phyloP scores from a whole-genome alignment of 92 coral and sea anemone genomes.

The Phenganax stokvisi region DNA sequence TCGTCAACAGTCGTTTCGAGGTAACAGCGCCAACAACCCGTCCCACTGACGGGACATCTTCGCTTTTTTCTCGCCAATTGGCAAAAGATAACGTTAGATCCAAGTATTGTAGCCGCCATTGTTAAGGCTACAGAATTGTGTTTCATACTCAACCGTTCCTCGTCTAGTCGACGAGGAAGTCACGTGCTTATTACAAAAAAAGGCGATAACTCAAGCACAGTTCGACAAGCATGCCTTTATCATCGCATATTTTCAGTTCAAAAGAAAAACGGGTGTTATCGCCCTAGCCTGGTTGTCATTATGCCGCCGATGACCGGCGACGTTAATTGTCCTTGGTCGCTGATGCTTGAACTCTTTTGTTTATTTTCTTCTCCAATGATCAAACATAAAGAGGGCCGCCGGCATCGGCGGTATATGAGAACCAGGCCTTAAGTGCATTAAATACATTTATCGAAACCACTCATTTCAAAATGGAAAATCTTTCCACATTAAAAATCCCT shows the following conservation, averaged over 20 bases:
- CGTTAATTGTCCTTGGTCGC: too few species aligned
- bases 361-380: too few species aligned
- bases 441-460: too few species aligned
- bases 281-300: too few species aligned
- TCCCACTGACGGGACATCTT: not conserved
- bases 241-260: not conserved
- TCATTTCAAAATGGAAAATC: too few species aligned
- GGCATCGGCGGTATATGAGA: too few species aligned
- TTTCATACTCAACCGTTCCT: slow-evolving; percentile 3
- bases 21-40: not conserved
- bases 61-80: not conserved
- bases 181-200: not conserved
- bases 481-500: too few species aligned
- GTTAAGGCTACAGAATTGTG: slow-evolving; percentile 7
- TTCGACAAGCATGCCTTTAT: slow-evolving; percentile 1
- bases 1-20: not conserved
- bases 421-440: too few species aligned
- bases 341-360: too few species aligned
- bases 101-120: not conserved
- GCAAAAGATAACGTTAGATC: not conserved
- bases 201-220: not conserved
- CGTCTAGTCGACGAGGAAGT: not conserved
- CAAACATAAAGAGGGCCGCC: too few species aligned
- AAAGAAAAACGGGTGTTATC: too few species aligned
- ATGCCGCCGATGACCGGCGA: too few species aligned